Conservation (phyloP, 2,113 vertebrate species). For the Neolamprologus modestus region DNA sequence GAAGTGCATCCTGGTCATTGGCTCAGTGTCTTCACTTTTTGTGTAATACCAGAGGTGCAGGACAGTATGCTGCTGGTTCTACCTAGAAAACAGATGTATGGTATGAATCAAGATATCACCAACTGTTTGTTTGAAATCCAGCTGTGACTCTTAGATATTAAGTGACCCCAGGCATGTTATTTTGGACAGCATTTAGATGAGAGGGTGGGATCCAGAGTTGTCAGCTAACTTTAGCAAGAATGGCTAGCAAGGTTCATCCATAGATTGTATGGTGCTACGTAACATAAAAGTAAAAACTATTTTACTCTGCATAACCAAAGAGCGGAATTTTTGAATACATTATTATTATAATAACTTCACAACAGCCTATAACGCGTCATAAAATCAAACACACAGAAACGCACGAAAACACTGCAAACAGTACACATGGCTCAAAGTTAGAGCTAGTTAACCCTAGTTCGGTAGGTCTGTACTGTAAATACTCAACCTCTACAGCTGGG, state of each 20-base stretch:
- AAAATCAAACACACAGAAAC: neutral
- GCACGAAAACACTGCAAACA: fast-evolving
- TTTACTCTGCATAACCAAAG: neutral
- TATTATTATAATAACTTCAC: neutral
- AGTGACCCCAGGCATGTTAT: neutral
- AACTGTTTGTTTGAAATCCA: neutral
- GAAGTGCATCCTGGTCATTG: neutral
- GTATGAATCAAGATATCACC: neutral
- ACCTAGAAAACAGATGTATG: neutral
- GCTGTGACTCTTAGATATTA: neutral
- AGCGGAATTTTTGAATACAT: fast-evolving
- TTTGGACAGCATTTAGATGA: neutral
- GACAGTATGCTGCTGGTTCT: neutral
- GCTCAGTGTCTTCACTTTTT: neutral
- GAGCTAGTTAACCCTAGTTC: neutral
- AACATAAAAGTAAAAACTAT: neutral
- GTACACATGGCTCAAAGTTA: neutral
- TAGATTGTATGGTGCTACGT: neutral
- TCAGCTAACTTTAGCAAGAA: neutral
- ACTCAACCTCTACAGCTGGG: neutral
- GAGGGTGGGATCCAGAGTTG: neutral
- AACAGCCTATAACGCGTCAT: neutral
- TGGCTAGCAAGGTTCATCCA: neutral
- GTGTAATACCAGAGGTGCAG: neutral
- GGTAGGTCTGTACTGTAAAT: neutral